These are phyloP conservation scores for Ornithorhynchus anatinus DNA, from an alignment of 2,113 vertebrate species.

Conservation along the genomic window DNA sequence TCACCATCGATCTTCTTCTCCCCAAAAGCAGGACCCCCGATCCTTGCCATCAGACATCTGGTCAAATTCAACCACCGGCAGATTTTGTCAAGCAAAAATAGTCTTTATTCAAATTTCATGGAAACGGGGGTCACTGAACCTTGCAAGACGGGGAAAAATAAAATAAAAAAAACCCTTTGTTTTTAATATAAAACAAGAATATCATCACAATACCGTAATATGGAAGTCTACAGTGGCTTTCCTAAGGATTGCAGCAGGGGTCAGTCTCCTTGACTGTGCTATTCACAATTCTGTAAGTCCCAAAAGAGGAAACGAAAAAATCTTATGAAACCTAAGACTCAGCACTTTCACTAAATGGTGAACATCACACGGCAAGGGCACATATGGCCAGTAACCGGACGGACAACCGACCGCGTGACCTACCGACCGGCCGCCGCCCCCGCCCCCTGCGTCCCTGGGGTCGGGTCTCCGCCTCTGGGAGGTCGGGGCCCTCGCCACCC, in stretches of 20 bases:
- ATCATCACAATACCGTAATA: conserved; percentile 82
- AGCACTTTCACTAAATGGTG: conserved; percentile 78
- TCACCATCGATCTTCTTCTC: too few species aligned
- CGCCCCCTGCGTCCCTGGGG: conserved; percentile 44
- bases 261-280: conserved; percentile 71
- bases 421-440: conserved; percentile 34
- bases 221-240: conserved; percentile 70
- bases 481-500: conserved; percentile 35
- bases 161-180: conserved; percentile 68
- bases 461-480: conserved; percentile 51
- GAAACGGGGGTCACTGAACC: conserved; percentile 79
- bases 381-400: conserved; percentile 60
- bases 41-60: too few species aligned
- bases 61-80: conserved; percentile 55
- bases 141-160: conserved; percentile 78
- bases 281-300: conserved; percentile 74
- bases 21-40: too few species aligned
- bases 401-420: conserved; percentile 76
- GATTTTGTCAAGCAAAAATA: conserved; percentile 82
- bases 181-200: conserved; percentile 81
- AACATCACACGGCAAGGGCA: conserved; percentile 74
- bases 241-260: conserved; percentile 74
- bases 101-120: conserved; percentile 85
- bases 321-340: conserved; percentile 76
- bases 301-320: conserved; percentile 69